Base-by-base conservation (phyloP, 2,113 vertebrate species). In the Catharus minimus region DNA sequence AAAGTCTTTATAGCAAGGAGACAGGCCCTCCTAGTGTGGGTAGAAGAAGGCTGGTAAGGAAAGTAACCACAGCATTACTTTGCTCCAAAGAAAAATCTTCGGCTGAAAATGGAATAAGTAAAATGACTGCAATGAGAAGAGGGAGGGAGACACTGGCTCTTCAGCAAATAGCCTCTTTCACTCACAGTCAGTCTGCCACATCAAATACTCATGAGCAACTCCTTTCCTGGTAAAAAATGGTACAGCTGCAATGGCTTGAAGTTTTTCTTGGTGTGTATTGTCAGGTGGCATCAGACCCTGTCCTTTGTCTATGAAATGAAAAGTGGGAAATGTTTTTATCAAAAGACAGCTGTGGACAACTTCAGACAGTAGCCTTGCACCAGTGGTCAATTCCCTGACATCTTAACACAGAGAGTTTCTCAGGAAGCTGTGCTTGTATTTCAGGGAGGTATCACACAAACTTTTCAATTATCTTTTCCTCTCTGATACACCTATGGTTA, bases 91-190 rank as follows among this genome's bases (percentile, higher is more conserved):
- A 44, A 81, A 71, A 66, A 8, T 26, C 13, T 55, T 64, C 53
- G 82, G 20, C 61, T 82, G 77, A 86, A 90, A 89, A 89, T 33
- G 9, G 72, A 79, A 32, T 24, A 57, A 82, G n/a, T 24, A 50
- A 91, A 92, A 90, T n/a, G 1, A 64, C 60, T 67, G 30, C 36
- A 77, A 23, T 11, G 13, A 49, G 36, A 32, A 53, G 4, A 66
- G 33, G 46, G 24, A 80, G 27, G 23, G n/a, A 73, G 44, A 78
- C 0, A 0, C 17, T 77, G 47, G 16, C 5, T 83, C 14, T 66
- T n/a, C 47, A 80, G 39, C 2, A 32, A 77, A 86, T 2, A 71
- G 9, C 28, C 52, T 64, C n/a, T 79, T 50, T 76, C 75, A 67
- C 43, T 69, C 62, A 49, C 17, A 23, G 22, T 71, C 16, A 2